Conservation (phyloP, 1,140 invertebrate genomes). For the Bombus superbus region DNA sequence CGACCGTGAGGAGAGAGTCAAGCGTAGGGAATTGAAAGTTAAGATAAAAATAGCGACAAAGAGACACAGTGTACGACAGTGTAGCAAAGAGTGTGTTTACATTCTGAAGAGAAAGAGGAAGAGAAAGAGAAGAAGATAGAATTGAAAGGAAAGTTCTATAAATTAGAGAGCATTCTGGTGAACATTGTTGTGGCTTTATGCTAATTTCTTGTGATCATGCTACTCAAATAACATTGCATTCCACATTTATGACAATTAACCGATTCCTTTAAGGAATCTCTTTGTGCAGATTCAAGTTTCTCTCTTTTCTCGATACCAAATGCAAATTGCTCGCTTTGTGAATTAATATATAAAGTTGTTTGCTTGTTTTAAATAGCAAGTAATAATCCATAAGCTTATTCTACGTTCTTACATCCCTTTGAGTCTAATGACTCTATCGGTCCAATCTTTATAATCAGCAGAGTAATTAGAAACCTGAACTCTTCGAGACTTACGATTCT, state of each 20-base stretch:
- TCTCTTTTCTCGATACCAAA: not conserved
- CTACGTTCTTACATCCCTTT: not conserved
- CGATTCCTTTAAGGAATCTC: not conserved
- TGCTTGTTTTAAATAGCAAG: not conserved
- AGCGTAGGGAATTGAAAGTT: not conserved
- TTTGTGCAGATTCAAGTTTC: not conserved
- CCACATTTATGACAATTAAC: not conserved
- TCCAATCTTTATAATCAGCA: not conserved
- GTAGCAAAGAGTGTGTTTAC: not conserved
- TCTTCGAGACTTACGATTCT: not conserved
- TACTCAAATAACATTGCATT: not conserved
- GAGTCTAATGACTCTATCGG: not conserved
- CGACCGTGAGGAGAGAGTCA: conserved; percentile 31
- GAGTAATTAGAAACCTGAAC: not conserved
- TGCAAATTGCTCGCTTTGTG: not conserved
- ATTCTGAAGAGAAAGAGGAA: conserved; percentile 31
- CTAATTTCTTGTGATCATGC: not conserved
- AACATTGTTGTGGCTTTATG: not conserved
- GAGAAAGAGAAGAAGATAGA: conserved; percentile 21
- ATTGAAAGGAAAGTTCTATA: not conserved
- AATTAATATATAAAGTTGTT: not conserved
- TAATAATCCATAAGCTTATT: not conserved
- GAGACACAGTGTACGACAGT: not conserved
- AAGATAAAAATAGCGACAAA: not conserved
- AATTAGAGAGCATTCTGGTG: conserved; percentile 18